Conservation (phyloP, 2,888 invertebrate species). For the Carterocephalus palaemon region DNA sequence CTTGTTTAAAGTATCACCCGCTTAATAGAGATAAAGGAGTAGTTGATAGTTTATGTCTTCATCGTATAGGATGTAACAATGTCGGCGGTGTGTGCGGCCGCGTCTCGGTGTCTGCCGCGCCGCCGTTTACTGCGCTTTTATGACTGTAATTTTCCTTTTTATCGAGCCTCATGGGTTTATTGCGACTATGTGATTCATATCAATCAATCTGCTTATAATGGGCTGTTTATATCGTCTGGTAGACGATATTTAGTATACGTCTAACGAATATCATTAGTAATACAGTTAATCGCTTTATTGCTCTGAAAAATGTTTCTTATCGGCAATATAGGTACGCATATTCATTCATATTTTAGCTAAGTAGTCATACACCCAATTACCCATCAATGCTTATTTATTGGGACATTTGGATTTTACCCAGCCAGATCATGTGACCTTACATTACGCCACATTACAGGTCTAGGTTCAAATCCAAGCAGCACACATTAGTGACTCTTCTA, state of each 20-base stretch:
- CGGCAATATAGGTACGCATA: no score
- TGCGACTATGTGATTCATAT: constrained; percentile 51
- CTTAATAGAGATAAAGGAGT: constrained; percentile 76
- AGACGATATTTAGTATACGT: constrained; percentile 25
- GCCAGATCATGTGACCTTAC: no score
- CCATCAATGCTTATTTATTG: no score
- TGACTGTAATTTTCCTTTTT: constrained; percentile 71
- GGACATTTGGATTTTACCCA: no score
- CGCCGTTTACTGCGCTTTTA: constrained; percentile 54
- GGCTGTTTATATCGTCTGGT: constrained; percentile 37
- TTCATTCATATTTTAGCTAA: no score
- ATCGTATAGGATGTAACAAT: constrained; percentile 55
- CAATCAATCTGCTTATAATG: constrained; percentile 49
- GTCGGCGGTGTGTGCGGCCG: constrained; percentile 41
- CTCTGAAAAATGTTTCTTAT: no score
- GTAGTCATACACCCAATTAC: no score
- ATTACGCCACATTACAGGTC: no score
- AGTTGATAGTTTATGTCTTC: constrained; percentile 69
- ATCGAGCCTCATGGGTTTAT: constrained; percentile 46
- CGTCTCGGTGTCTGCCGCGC: constrained; percentile 57
- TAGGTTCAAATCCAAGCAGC: no score
- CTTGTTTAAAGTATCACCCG: constrained; percentile 76
- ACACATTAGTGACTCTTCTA: no score
- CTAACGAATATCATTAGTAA: constrained; percentile 6
- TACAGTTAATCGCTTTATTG: no score